Base-by-base conservation (phyloP, 2,888 invertebrate species). In the Epistrophella euchroma region DNA sequence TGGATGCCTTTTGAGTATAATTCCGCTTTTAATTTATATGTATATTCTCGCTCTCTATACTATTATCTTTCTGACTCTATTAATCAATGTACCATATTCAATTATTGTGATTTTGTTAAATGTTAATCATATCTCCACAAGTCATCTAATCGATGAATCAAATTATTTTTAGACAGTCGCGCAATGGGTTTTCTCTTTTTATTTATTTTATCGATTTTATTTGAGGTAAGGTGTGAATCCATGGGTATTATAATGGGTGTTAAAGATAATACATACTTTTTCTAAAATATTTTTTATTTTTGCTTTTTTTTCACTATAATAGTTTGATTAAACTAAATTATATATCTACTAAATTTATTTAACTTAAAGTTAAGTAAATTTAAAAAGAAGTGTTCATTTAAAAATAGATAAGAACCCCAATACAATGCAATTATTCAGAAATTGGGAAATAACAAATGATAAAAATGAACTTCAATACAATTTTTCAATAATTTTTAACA, bases 21-120 rank as follows among this genome's bases (percentile, higher is more conserved):
- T 7, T 3, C 25, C 15, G 25, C 15, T 28, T 52, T 52, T 15
- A 28, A 28, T 28, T 52, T 5, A 11, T 22, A 15, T 22, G 35
- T 22, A 15, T 22, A 7, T 25, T 15, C 5, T 5, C 25, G 7
- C 47, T 1, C 55, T 32, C 11, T 32, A 0, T 35, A 56, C 15
- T n/a, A 17, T 17, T 17, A 35, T 11, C 43, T 19, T 4, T 58
- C 4, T 32, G 32, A 56, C 13, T 62, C 10, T 64, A 64, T 64
- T 43, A 28, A 64, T 64, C 43, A 43, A 64, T 43, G 43, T 43
- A 43, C 43, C n/a, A 25, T 15, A n/a, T 56, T 43, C 11, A 40
- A 56, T 43, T 55, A 56, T 43, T 55, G 71, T 56, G 43, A 40
- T 45, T 50, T 55, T 56, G 56, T 56, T 71, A 56, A 19, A 40